phyloP scores from a whole-genome alignment of 2,888 invertebrate genomes.

The Rhorus exstirpatorius region DNA sequence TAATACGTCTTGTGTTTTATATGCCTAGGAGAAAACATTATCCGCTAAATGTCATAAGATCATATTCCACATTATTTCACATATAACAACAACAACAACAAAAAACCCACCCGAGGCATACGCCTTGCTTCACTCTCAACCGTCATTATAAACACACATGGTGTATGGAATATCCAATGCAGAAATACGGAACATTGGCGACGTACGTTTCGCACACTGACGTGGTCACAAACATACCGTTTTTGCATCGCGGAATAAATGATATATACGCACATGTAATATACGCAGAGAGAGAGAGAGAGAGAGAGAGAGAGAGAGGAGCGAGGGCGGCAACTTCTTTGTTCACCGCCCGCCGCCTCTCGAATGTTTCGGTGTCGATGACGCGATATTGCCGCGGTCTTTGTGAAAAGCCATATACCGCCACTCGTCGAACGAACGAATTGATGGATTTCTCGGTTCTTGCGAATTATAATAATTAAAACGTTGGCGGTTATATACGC shows the following conservation, averaged over 20 bases:
- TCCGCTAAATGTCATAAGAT: background rate
- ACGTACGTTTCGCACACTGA: background rate
- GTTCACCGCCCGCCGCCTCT: constrained; percentile 49
- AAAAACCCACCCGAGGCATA: too few species aligned
- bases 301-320: background rate
- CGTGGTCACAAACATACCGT: constrained; percentile 12
- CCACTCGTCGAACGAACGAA: constrained; percentile 65
- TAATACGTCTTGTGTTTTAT: constrained; percentile 66
- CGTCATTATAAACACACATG: too few species aligned
- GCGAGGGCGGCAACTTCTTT: constrained; percentile 66
- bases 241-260: constrained; percentile 14
- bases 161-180: background rate
- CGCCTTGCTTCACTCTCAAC: background rate
- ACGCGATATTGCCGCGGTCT: constrained; percentile 68
- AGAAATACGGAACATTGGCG: background rate
- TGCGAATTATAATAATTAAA: constrained; percentile 69
- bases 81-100: too few species aligned
- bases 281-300: too few species aligned
- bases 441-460: constrained; percentile 68
- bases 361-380: constrained; percentile 67
- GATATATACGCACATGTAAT: background rate
- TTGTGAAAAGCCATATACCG: constrained; percentile 61
- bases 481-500: constrained; percentile 35
- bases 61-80: background rate
- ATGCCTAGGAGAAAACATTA: constrained; percentile 46